Base-by-base conservation (phyloP, 2,888 invertebrate genomes). In the Oscheius myriophilus region DNA sequence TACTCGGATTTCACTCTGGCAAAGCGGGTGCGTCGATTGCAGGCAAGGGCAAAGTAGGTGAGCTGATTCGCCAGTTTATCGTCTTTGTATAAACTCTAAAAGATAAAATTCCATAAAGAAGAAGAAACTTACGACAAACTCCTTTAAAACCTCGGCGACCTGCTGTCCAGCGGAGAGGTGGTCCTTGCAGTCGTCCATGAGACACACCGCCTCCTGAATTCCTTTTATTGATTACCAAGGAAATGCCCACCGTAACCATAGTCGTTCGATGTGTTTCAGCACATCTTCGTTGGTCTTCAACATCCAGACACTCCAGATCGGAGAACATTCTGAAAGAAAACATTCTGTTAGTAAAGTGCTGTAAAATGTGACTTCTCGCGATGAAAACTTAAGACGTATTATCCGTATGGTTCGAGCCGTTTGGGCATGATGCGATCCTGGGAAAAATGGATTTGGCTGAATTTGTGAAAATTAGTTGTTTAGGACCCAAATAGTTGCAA, bases 11-110 rank as follows among this genome's bases (percentile, higher is more conserved):
- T 51, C 23, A 63, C 51, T 14, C 25, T n/a, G 39, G 49, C 14
- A 11, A 63, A 52, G 11, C 63, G 52, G n/a, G 63, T 18, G 33
- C 43, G 14, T 42, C 53, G 25, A 41, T 63, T 51, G 52, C 63
- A 63, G 18, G 52, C 42, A 42, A 53, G 51, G 18, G 42, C 63
- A 14, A 63, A 53, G 25, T 63, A 63, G 14, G 53, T 63, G 26
- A 63, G 23, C 52, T 63, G 63, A n/a, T 63, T 52, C 3, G 52
- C 63, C 25, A 52, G 18, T 39, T 43, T 41, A 25, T 25, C 14
- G 16, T 21, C 43, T 14, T 39, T 39, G 25, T 63, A 63, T 11
- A 16, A 21, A 25, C 26, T 21, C 63, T 63, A 52, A 62, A n/a
- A 62, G n/a, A 49, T 21, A 49, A 3, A n/a, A 18, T 49, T 18